Evolutionary conservation across 2,888 invertebrate species (phyloP).

Genomic region (Cephus runcator): DNA sequence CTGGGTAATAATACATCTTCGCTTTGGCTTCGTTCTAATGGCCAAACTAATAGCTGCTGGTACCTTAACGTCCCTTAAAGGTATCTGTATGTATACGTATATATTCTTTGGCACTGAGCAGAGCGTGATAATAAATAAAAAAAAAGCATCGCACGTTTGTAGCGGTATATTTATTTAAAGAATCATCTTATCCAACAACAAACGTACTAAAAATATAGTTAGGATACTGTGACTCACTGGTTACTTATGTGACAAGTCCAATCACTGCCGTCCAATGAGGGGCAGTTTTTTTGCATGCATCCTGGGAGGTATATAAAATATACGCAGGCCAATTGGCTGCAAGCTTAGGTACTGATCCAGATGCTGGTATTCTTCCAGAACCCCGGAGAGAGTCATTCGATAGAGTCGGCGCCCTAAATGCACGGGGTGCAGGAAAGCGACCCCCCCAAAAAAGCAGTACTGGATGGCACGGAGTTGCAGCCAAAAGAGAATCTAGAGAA

Average conservation of each 20-base stretch:
- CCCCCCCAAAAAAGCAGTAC: slow-evolving; percentile 11
- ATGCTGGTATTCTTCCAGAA: slow-evolving; percentile 14
- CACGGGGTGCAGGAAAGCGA: slow-evolving; percentile 14
- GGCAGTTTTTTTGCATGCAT: slow-evolving; percentile 24
- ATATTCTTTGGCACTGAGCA: not conserved
- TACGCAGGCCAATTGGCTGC: not conserved
- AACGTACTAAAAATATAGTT: not conserved
- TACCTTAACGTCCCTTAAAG: slow-evolving; percentile 43
- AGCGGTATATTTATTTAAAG: not conserved
- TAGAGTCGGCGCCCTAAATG: slow-evolving; percentile 25
- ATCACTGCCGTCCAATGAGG: not conserved
- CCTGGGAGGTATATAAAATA: slow-evolving; percentile 18
- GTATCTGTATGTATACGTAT: slow-evolving; percentile 14
- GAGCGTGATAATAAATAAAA: not conserved
- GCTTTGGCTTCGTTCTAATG: slow-evolving; percentile 50
- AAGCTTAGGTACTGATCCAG: not conserved
- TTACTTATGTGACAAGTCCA: slow-evolving; percentile 28
- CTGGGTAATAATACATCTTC: slow-evolving; percentile 53
- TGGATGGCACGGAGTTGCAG: not conserved
- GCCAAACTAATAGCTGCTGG: slow-evolving; percentile 62
- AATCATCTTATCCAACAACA: not conserved
- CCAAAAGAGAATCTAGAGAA: slow-evolving; percentile 9
- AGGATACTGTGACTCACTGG: not conserved
- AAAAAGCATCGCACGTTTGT: not conserved
- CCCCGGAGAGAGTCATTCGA: slow-evolving; percentile 47